phyloP scores from a whole-genome alignment of 53 echinoderm and acorn worm species.

The Henricia sp. region DNA sequence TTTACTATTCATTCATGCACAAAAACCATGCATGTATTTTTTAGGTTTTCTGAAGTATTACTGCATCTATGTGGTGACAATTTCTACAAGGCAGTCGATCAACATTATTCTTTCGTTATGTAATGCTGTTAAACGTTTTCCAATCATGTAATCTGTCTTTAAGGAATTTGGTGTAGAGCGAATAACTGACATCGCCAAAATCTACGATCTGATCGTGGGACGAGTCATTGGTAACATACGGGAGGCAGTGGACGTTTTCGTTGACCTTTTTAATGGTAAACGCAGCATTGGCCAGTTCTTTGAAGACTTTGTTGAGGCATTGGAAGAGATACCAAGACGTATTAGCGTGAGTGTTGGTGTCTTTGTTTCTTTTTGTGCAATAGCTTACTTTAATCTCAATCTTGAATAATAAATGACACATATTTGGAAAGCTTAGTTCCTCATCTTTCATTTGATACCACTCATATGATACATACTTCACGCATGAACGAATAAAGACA shows the following conservation, averaged over 20 bases:
- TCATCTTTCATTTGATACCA: too few relatives aligned
- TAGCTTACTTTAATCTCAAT: background rate
- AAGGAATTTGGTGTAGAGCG: constrained; percentile 42
- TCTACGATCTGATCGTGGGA: constrained; percentile 25
- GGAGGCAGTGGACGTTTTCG: constrained; percentile 11
- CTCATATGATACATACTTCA: too few relatives aligned
- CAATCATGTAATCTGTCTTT: background rate
- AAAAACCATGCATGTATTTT: too few relatives aligned
- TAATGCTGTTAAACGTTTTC: too few relatives aligned
- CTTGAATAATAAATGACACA: background rate
- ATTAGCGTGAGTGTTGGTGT: constrained; percentile 46
- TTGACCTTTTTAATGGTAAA: constrained; percentile 40
- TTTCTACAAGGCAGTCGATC: too few relatives aligned
- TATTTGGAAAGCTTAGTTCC: background rate
- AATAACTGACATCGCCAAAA: constrained; percentile 20
- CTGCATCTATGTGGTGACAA: too few relatives aligned
- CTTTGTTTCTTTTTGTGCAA: too few relatives aligned
- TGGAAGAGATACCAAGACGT: constrained; percentile 29
- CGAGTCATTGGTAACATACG: constrained; percentile 10
- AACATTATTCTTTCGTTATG: too few relatives aligned
- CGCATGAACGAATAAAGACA: too few relatives aligned
- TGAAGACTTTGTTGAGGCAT: constrained; percentile 2
- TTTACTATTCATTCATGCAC: too few relatives aligned
- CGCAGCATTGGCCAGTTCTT: constrained; percentile 27
- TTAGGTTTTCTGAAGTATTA: too few relatives aligned